Evolutionary conservation across 2,888 invertebrate genomes (phyloP).

Genomic region (Hypena proboscidalis): DNA sequence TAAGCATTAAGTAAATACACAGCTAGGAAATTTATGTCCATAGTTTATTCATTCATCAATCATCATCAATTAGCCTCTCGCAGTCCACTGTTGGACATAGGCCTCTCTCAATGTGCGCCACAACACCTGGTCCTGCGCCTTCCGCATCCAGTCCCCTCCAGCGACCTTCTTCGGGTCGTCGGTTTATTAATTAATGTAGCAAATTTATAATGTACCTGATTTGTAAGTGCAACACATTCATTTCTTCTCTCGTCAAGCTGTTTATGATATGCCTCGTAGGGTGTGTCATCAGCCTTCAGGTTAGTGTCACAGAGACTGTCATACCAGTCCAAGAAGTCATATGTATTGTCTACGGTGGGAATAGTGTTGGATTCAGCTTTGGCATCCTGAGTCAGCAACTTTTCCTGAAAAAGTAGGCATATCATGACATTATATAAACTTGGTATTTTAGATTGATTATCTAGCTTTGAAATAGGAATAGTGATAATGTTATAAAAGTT

Average conservation of each 20-base stretch:
- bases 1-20: too few relatives aligned
- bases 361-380: slow-evolving; percentile 42
- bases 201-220: slow-evolving; percentile 80
- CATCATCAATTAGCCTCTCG: not conserved
- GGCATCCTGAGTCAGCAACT: slow-evolving; percentile 27
- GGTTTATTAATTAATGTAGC: not conserved
- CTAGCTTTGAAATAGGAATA: too few relatives aligned
- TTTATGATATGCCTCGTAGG: slow-evolving; percentile 89
- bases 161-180: too few relatives aligned
- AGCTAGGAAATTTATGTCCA: too few relatives aligned
- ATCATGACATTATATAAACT: too few relatives aligned
- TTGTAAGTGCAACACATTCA: slow-evolving; percentile 88
- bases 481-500: too few relatives aligned
- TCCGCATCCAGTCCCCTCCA: too few relatives aligned
- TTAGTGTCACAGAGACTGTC: slow-evolving; percentile 89
- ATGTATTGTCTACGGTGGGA: slow-evolving; percentile 84
- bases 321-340: slow-evolving; percentile 92
- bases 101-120: too few relatives aligned
- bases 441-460: too few relatives aligned
- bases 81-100: too few relatives aligned
- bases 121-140: too few relatives aligned
- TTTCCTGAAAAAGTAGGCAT: slow-evolving; percentile 37
- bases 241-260: slow-evolving; percentile 88
- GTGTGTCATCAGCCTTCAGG: slow-evolving; percentile 88
- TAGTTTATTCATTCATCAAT: too few relatives aligned